Evolutionary conservation across 2,113 vertebrate genomes (phyloP).

Genomic region (Antigone vipio): DNA sequence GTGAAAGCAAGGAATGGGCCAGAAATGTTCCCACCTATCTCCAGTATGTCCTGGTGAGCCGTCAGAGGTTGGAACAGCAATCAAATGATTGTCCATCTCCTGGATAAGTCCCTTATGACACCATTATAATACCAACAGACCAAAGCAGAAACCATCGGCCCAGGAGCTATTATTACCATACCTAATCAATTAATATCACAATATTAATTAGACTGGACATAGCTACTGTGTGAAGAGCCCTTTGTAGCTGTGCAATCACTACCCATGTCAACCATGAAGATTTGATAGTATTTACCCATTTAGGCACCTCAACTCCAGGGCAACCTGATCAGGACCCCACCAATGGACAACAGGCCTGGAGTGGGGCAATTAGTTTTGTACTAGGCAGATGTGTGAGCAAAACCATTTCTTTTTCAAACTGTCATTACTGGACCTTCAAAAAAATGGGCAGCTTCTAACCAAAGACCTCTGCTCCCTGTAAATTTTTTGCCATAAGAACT

Average conservation of each 20-base stretch:
- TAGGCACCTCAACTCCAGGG: background rate
- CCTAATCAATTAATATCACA: background rate
- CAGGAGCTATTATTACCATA: background rate
- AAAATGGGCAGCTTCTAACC: background rate
- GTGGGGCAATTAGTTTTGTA: background rate
- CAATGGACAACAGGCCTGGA: background rate
- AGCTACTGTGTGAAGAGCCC: background rate
- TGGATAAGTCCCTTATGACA: background rate
- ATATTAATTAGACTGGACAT: background rate
- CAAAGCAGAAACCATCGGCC: background rate
- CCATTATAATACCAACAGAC: background rate
- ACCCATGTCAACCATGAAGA: background rate
- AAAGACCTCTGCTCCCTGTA: background rate
- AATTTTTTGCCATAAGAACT: background rate
- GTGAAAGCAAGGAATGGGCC: background rate
- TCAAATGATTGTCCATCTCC: background rate
- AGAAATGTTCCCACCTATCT: background rate
- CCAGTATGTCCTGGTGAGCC: background rate
- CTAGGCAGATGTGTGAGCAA: background rate
- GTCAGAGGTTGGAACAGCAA: background rate
- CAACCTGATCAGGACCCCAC: background rate
- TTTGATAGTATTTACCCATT: background rate
- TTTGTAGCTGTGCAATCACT: background rate
- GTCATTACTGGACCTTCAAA: background rate
- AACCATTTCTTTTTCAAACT: background rate